Percentiles rank a stretch among this genome's conserved stretches.
These are phyloP conservation scores for Lasioglossum oenotherae DNA, from an alignment of 2,888 invertebrate genomes.

Conservation along the genomic window DNA sequence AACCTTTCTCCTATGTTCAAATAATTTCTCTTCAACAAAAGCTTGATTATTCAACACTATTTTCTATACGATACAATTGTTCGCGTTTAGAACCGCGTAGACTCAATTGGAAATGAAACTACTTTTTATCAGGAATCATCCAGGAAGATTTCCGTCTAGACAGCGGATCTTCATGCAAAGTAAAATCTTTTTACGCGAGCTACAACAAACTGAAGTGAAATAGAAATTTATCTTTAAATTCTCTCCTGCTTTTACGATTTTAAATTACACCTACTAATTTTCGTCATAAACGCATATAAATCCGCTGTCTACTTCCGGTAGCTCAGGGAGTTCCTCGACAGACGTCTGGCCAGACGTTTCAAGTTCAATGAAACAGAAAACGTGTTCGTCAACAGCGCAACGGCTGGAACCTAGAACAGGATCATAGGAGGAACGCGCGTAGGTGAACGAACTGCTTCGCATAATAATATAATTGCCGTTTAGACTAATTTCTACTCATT, in stretches of 20 bases:
- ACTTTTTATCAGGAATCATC: background rate
- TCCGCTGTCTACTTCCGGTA: background rate
- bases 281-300: too few relatives aligned
- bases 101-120: background rate
- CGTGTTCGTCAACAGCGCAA: background rate
- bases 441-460: slow-evolving; percentile 45
- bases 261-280: too few relatives aligned
- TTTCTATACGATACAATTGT: background rate
- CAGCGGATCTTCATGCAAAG: too few relatives aligned
- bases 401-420: background rate
- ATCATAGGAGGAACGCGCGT: background rate
- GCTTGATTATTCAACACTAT: background rate
- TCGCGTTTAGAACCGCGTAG: too few relatives aligned
- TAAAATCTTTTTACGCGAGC: too few relatives aligned
- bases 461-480: slow-evolving; percentile 45
- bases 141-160: background rate
- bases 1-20: background rate
- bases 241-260: too few relatives aligned
- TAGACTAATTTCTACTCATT: slow-evolving; percentile 45
- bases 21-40: background rate
- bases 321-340: background rate
- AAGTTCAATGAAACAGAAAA: slow-evolving; percentile 10
- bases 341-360: background rate
- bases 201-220: too few relatives aligned
- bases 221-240: too few relatives aligned